A percentile compares a stretch with the other conserved stretches of the same genome.
Conservation (phyloP, 2,113 vertebrate species). For the Tachycineta bicolor region DNA sequence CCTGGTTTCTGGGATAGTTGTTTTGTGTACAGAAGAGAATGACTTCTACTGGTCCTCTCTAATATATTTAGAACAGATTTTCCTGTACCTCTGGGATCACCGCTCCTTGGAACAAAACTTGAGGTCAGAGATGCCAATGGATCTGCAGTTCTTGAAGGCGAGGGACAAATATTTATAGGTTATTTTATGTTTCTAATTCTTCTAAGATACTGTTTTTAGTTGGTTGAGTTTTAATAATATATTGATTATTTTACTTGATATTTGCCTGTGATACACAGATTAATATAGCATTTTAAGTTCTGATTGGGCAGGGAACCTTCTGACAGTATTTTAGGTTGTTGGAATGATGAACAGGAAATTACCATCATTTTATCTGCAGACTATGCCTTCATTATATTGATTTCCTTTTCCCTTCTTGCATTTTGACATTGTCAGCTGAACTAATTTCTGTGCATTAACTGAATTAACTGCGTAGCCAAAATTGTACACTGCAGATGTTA, state of each 20-base stretch:
- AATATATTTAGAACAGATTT: slow-evolving; percentile 66
- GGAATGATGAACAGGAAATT: neutral
- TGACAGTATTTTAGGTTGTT: neutral
- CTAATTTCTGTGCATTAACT: neutral
- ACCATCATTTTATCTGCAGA: neutral
- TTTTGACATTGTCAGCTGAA: neutral
- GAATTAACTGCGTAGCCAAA: neutral
- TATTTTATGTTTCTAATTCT: slow-evolving; percentile 23
- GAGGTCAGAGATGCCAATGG: slow-evolving; percentile 85
- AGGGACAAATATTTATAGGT: slow-evolving; percentile 95
- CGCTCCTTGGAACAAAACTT: slow-evolving; percentile 84
- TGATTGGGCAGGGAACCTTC: neutral
- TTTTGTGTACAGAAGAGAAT: neutral
- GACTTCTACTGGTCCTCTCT: neutral
- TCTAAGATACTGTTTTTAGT: neutral
- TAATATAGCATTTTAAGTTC: neutral
- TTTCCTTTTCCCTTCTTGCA: neutral
- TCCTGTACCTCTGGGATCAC: slow-evolving; percentile 82
- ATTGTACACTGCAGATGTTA: neutral
- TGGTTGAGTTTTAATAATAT: neutral
- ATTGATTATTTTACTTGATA: neutral
- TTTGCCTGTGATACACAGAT: neutral
- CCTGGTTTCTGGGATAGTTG: neutral
- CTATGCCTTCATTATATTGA: neutral
- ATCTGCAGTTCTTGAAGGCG: slow-evolving; percentile 81